Conservation (phyloP, 2,797 vertebrate genomes). For the Lagocephalus sceleratus region DNA sequence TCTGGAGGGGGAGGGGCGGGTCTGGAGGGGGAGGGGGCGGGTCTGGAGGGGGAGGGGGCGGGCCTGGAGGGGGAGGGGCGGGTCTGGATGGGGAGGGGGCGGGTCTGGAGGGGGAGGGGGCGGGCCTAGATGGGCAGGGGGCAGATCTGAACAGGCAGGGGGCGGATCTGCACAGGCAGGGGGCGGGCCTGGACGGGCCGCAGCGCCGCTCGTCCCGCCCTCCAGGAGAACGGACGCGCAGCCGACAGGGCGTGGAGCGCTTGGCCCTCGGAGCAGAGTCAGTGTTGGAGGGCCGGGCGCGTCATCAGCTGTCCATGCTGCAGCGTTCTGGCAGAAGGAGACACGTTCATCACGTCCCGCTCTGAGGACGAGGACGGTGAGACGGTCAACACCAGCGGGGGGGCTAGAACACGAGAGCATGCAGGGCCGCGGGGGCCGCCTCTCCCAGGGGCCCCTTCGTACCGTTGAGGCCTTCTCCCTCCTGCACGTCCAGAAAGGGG, state of each 20-base stretch:
- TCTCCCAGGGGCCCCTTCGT: slow-evolving; percentile 2
- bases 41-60: slow-evolving; percentile 32
- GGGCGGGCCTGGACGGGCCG: slow-evolving; percentile 38
- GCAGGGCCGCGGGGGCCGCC: too few species aligned
- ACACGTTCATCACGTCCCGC: too few species aligned
- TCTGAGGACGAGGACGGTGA: too few species aligned
- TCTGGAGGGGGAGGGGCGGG: slow-evolving; percentile 37
- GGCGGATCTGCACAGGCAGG: too few species aligned
- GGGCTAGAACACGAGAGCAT: too few species aligned
- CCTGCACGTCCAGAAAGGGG: slow-evolving; percentile 89
- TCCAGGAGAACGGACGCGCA: slow-evolving; percentile 43
- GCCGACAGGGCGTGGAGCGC: slow-evolving; percentile 61
- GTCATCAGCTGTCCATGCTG: slow-evolving; percentile 99
- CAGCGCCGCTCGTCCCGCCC: slow-evolving; percentile 32
- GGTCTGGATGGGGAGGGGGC: slow-evolving; percentile 33
- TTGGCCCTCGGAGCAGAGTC: slow-evolving; percentile 63
- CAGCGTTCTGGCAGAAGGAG: slow-evolving; percentile 81
- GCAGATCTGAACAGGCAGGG: too few species aligned
- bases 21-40: slow-evolving; percentile 33
- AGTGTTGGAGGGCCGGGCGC: slow-evolving; percentile 59
- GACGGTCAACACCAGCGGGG: too few species aligned
- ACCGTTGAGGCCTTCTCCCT: slow-evolving; percentile 84
- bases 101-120: slow-evolving; percentile 32
- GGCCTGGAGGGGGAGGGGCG: slow-evolving; percentile 37
- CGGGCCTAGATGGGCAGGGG: slow-evolving; percentile 40